Conservation (phyloP, 2,113 vertebrate genomes). For the Sorex araneus region DNA sequence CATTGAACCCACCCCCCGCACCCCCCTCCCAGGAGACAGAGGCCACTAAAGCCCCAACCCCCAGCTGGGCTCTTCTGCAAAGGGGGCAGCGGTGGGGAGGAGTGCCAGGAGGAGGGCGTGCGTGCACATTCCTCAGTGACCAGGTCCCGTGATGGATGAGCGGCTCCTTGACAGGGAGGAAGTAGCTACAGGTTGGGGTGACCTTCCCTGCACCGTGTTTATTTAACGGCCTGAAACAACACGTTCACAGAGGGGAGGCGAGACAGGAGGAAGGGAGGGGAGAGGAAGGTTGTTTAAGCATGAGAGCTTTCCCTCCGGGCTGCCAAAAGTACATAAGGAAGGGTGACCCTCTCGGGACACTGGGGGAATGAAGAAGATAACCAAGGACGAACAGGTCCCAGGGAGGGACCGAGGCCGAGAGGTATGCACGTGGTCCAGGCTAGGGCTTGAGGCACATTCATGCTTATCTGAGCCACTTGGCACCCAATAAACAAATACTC, state of each 20-base stretch:
- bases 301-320: not conserved
- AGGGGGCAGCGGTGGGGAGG: slow-evolving; percentile 82
- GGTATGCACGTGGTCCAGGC: not conserved
- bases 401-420: not conserved
- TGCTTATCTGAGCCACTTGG: not conserved
- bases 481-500: not conserved
- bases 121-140: slow-evolving; percentile 82
- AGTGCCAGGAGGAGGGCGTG: slow-evolving; percentile 75
- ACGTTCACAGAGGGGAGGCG: not conserved
- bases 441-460: not conserved
- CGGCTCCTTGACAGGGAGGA: slow-evolving; percentile 77
- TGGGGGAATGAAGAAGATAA: not conserved
- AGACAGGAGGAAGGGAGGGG: not conserved
- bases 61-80: slow-evolving; percentile 80
- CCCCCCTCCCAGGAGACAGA: too few relatives aligned
- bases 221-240: slow-evolving; percentile 67
- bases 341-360: not conserved
- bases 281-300: not conserved
- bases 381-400: not conserved
- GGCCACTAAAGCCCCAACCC: too few relatives aligned
- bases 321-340: not conserved
- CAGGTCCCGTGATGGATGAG: slow-evolving; percentile 82
- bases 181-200: slow-evolving; percentile 84
- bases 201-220: slow-evolving; percentile 79
- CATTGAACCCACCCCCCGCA: too few relatives aligned